Base-by-base conservation (phyloP, 2,113 vertebrate species). In the Coturnix japonica region DNA sequence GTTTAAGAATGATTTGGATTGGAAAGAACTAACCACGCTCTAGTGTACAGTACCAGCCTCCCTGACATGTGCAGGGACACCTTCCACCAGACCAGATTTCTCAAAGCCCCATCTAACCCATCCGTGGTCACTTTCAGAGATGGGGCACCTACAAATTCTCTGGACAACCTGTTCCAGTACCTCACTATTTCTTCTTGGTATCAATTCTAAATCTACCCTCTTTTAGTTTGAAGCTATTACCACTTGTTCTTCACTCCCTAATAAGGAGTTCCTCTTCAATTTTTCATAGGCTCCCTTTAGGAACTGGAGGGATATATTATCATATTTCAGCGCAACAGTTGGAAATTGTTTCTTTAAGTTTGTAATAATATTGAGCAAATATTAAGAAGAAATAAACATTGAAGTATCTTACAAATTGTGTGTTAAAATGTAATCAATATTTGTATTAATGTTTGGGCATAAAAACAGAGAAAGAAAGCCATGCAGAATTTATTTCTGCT, bases 381-480 rank as follows among this genome's bases (percentile, higher is more conserved):
- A 86, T 74, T 95, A 71, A 65, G 54, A 77, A 91, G 75, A 95
- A 94, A 85, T 89, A 85, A 92, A 35, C 56, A 85, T 87, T 82
- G 43, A 74, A 87, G 76, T 75, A 94, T 74, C 53, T 89, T 94
- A 91, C 96, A 95, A 96, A 97, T 95, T 93, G 59, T 81, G 76
- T 91, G 63, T 87, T 95, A 95, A 97, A 97, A 84, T 90, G 65
- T 93, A 96, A 96, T 97, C 94, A 92, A 96, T 98, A 94, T 89
- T 96, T 97, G 65, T 71, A 93, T 95, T 96, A 67, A 89, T 94
- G 84, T 97, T 95, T 94, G 76, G 73, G 44, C 72, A 96, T 81
- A 85, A 87, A 96, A 94, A 87, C 89, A 79, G 83, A 95, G 84
- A 85, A 82, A 91, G 67, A 39, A 83, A 87, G 77, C 67, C 69